Base-by-base conservation (phyloP, 2,797 vertebrate species). In the Streptopelia turtur region DNA sequence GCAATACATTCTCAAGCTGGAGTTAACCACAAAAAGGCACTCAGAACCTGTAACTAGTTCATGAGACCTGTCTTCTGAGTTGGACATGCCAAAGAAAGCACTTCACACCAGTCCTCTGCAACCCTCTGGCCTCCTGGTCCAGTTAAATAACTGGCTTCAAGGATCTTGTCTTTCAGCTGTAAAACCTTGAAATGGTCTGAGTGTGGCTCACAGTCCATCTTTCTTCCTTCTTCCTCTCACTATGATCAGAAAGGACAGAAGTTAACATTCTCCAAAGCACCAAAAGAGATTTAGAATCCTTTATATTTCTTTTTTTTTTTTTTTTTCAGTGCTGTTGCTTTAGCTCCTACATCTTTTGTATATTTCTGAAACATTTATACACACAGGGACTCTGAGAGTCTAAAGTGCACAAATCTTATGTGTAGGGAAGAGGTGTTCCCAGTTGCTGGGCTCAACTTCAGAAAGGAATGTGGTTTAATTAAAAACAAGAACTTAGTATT, bases 1-100 rank as follows among this genome's bases (percentile, higher is more conserved):
- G 81, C 78, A 87, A 77, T 89, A 53, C 3, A 1, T 90, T 72
- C 77, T 90, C 22, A 23, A 49, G 61, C 49, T 90, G 72, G 31
- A 86, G 65, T 31, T 71, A 61, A 84, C 77, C 94, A 93, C 90
- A 96, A 77, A 93, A 89, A 93, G 86, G 78, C 57, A 47, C 68
- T 94, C 60, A 50, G 89, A 83, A 50, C 35, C 71, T 11, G 1
- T 21, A 87, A 76, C 90, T 68, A 22, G 39, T 57, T 68, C 89
- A 20, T 74, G 76, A 68, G 64, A 47, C 39, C 60, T 92, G 68
- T 85, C 56, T 91, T 61, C 78, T 68, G 60, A 80, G 56, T 25
- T 4, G 3, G 14, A 71, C 28, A 23, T 68, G 78, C 75, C 81
- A 95, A 94, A 89, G 43, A 83, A 94, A 90, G 9, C 77, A 74